Evolutionary conservation across 2,113 vertebrate genomes (phyloP), one percentile per base, ranked within the genome.

Genomic region (Burhinus oedicnemus): DNA sequence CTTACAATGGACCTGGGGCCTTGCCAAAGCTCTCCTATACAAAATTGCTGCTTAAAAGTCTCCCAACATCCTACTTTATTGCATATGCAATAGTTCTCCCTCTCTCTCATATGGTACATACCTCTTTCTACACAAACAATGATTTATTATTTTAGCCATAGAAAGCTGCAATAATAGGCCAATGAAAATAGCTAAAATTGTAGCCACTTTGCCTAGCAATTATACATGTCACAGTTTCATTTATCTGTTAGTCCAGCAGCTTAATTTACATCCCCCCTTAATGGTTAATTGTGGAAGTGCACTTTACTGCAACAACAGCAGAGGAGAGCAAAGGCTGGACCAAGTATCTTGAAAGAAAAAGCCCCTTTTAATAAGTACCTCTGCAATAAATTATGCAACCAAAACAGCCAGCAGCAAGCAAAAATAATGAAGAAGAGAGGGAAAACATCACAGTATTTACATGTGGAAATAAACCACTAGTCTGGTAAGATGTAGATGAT

Each of bases 171-270:
- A 89, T 85, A 98, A 96, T 54, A 97, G 91, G 76, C 92, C 78
- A 97, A 71, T 91, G 89, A 88, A 97, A 98, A 95, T 62, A 68
- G 79, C 93, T 96, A 71, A 95, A 98, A 93, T 85, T 97, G 89
- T 96, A 97, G 87, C 79, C 91, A 95, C 93, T 97, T 97, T 96
- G 77, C 96, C 75, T 97, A 77, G 94, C 91, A 97, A 98, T 98
- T 98, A 97, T 75, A 81, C 65, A 58, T 89, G 91, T 95, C 96
- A 98, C 97, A 97, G 89, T 95, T 95, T 96, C 92, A 98, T 98
- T 98, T 96, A 96, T 97, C 91, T 97, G 93, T 87, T 90, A 76
- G 90, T 62, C 87, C 74, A 87, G 79, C 64, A 20, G 88, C 64
- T 97, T 97, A 97, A 98, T 98, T 97, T 97, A 95, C 52, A 95